Evolutionary conservation across 2,113 vertebrate species (phyloP).

Genomic region (Protobothrops mucrosquamatus): DNA sequence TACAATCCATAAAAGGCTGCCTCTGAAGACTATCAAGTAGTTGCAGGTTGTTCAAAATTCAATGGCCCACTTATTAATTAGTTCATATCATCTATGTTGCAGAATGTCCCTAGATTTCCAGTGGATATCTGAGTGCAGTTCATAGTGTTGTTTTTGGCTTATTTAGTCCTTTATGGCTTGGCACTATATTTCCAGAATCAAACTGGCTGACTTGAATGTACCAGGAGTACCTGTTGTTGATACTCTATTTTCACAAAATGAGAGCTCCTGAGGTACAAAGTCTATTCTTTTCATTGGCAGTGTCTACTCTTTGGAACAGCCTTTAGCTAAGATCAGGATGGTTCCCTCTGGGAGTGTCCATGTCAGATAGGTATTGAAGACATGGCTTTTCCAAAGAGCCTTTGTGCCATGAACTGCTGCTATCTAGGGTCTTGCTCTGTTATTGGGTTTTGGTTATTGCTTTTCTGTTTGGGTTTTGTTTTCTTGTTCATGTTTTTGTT

Average conservation of each 20-base stretch:
- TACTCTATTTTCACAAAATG: neutral
- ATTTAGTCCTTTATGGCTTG: neutral
- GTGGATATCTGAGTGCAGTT: neutral
- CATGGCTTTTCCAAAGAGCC: neutral
- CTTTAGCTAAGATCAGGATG: neutral
- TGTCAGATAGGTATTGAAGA: neutral
- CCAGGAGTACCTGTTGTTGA: neutral
- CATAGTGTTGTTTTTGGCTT: neutral
- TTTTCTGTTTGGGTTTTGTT: neutral
- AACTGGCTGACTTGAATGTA: neutral
- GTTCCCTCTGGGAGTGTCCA: neutral
- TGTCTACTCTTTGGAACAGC: neutral
- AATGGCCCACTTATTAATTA: neutral
- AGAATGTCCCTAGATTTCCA: neutral
- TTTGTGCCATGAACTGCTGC: neutral
- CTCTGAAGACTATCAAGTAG: neutral
- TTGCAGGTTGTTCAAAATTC: neutral
- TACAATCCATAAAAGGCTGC: neutral
- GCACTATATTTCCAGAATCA: neutral
- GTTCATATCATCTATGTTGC: neutral
- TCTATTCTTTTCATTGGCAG: neutral
- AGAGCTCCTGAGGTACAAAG: neutral
- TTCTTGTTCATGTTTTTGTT: neutral
- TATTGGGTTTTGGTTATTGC: neutral
- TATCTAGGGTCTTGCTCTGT: neutral